Conservation (phyloP, 2,888 invertebrate species). For the Ormia ochracea region DNA sequence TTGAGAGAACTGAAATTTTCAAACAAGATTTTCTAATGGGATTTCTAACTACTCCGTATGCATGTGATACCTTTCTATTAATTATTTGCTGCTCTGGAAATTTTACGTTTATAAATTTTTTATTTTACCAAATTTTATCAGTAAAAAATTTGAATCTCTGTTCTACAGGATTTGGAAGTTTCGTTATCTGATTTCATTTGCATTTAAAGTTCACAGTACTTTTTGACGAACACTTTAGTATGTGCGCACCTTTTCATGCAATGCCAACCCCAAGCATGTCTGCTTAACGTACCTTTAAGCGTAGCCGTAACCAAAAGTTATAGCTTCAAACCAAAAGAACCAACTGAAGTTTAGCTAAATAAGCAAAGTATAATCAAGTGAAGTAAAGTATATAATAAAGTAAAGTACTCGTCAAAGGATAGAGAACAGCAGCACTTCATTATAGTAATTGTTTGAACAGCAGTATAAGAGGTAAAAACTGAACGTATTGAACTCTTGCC, state of each 20-base stretch:
- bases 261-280: slow-evolving; percentile 16
- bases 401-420: slow-evolving; percentile 19
- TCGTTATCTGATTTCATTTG: neutral
- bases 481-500: slow-evolving; percentile 40
- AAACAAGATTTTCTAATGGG: neutral
- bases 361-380: slow-evolving; percentile 38
- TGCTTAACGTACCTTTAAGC: slow-evolving; percentile 21
- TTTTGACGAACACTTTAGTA: neutral
- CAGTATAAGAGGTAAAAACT: slow-evolving; percentile 19
- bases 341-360: slow-evolving; percentile 56
- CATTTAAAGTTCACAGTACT: neutral
- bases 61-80: too few species aligned
- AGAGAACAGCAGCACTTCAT: slow-evolving; percentile 50
- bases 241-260: neutral
- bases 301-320: slow-evolving; percentile 43
- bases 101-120: too few species aligned
- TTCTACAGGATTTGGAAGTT: neutral
- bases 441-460: slow-evolving; percentile 58
- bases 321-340: slow-evolving; percentile 46
- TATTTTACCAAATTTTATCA: too few species aligned
- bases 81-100: too few species aligned
- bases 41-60: too few species aligned
- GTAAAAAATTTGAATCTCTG: too few species aligned
- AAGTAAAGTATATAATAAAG: slow-evolving; percentile 50
- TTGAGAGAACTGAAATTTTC: neutral